Conservation (phyloP, 2,113 vertebrate species). For the Cavia porcellus region DNA sequence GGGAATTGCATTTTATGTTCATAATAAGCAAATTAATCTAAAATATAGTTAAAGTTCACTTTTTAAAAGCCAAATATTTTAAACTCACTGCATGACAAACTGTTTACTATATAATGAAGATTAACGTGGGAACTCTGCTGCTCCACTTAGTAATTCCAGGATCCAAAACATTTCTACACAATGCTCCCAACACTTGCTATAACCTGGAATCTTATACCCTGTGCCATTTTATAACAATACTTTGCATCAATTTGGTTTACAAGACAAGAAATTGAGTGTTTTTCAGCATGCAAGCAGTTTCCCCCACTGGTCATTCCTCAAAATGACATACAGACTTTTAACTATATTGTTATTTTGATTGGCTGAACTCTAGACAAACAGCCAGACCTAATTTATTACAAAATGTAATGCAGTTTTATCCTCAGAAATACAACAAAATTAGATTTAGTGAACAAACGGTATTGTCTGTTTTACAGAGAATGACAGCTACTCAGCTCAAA, state of each 20-base stretch:
- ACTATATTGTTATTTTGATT: background rate
- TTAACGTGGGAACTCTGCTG: background rate
- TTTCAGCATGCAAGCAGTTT: background rate
- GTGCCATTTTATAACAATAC: background rate
- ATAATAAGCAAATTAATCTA: background rate
- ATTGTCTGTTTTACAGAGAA: background rate
- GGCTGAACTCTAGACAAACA: background rate
- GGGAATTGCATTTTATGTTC: background rate
- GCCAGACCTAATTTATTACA: background rate
- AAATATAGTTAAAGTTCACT: background rate
- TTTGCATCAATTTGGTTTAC: background rate
- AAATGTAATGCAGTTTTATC: background rate
- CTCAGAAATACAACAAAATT: background rate
- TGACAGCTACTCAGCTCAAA: background rate
- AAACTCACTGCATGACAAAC: background rate
- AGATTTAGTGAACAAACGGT: background rate
- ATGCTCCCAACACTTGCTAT: background rate
- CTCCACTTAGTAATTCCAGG: background rate
- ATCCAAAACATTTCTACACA: background rate
- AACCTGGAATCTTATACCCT: background rate
- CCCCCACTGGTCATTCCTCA: background rate
- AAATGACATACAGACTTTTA: background rate
- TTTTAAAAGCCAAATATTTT: constrained; percentile 13
- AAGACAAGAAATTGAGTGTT: background rate
- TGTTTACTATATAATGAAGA: background rate